These are phyloP conservation scores for Phymorhynchus buccinoides DNA, from an alignment of 1,140 invertebrate genomes.

Conservation along the genomic window DNA sequence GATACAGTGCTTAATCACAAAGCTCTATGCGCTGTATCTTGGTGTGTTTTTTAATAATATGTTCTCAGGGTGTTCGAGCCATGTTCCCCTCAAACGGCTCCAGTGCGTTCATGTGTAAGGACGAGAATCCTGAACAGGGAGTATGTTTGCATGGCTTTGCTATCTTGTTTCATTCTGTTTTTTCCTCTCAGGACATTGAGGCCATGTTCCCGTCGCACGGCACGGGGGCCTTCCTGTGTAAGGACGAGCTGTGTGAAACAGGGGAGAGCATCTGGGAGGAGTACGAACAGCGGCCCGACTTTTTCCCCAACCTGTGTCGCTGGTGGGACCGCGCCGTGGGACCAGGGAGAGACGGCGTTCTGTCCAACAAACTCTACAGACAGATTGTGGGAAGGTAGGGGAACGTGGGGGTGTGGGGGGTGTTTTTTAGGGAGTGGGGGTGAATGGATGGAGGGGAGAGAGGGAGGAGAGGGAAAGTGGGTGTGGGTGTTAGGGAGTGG, in stretches of 20 bases:
- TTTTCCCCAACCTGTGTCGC: background rate
- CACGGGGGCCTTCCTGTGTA: constrained; percentile 37
- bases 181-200: constrained; percentile 21
- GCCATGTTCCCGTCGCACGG: constrained; percentile 29
- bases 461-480: too few species aligned
- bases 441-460: too few species aligned
- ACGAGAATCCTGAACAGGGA: too few species aligned
- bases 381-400: constrained; percentile 43
- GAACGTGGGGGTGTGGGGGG: background rate
- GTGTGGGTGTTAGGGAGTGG: too few species aligned
- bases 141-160: too few species aligned
- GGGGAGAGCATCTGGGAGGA: constrained; percentile 36
- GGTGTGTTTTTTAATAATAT: too few species aligned
- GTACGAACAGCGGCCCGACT: constrained; percentile 4
- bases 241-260: constrained; percentile 40
- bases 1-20: too few species aligned
- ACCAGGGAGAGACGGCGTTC: background rate
- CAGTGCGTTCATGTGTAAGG: too few species aligned
- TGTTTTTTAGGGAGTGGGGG: too few species aligned
- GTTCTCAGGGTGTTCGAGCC: too few species aligned
- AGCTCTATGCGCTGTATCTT: too few species aligned
- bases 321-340: constrained; percentile 37
- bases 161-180: background rate
- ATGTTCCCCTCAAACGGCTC: too few species aligned
- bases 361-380: constrained; percentile 13